Conservation (phyloP, 2,888 invertebrate species). For the Eupsilia transversa region DNA sequence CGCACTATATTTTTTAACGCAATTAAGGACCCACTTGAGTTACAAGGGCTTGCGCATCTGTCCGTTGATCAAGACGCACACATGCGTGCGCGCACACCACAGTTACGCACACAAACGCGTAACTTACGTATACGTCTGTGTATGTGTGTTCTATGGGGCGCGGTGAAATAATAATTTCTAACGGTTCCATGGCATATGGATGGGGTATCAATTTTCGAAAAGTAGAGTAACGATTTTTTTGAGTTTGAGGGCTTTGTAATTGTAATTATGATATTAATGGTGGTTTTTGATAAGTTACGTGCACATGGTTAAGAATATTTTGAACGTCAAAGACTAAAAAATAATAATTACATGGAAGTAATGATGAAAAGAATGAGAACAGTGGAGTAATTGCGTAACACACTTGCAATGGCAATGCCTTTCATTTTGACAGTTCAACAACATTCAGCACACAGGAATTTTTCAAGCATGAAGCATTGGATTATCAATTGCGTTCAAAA, state of each 20-base stretch:
- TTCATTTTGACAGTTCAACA: too few species aligned
- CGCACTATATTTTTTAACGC: conserved; percentile 69
- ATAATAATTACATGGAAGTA: too few species aligned
- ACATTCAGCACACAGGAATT: too few species aligned
- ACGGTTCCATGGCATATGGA: conserved; percentile 74
- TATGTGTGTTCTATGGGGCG: conserved; percentile 67
- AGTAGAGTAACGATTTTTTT: conserved; percentile 58
- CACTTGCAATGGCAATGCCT: too few species aligned
- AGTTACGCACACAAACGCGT: conserved; percentile 20
- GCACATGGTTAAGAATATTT: too few species aligned
- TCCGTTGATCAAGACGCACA: conserved; percentile 62
- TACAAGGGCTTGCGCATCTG: conserved; percentile 73
- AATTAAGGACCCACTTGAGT: conserved; percentile 73
- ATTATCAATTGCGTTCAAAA: too few species aligned
- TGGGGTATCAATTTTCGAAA: conserved; percentile 61
- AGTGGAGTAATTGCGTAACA: too few species aligned
- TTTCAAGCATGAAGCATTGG: too few species aligned
- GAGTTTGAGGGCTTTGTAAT: not conserved
- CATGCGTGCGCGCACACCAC: conserved; percentile 33
- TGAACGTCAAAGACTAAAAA: too few species aligned
- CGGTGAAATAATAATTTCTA: conserved; percentile 69
- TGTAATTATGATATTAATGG: not conserved
- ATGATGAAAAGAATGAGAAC: too few species aligned
- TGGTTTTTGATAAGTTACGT: too few species aligned
- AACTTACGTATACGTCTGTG: conserved; percentile 41